Evolutionary conservation across 2,797 vertebrate species (phyloP).

Genomic region (Poecile montanus): DNA sequence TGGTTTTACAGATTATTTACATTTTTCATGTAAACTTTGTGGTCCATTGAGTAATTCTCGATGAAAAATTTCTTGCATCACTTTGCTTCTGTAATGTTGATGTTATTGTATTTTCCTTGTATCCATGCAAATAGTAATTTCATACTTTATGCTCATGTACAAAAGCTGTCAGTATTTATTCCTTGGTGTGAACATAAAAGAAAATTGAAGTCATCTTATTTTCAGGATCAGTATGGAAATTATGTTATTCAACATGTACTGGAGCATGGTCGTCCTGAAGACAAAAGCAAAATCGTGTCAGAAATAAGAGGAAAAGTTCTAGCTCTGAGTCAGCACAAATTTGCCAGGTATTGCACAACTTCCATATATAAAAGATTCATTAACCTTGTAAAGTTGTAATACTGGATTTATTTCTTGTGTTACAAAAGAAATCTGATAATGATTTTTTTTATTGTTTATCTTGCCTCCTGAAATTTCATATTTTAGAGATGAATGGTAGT

Average conservation of each 20-base stretch:
- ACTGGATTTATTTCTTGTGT: neutral
- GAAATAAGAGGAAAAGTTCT: conserved; percentile 97
- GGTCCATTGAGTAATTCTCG: neutral
- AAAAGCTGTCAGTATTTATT: neutral
- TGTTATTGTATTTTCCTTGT: neutral
- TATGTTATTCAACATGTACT: conserved; percentile 98
- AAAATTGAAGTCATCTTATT: conserved; percentile 51
- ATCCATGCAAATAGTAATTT: neutral
- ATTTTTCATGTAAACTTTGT: neutral
- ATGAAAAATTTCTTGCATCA: neutral
- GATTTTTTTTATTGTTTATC: neutral
- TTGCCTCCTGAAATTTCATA: neutral
- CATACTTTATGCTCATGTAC: neutral
- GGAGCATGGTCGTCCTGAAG: conserved; percentile 95
- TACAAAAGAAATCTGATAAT: neutral
- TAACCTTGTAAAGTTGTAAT: neutral
- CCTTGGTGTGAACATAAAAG: neutral
- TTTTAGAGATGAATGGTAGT: neutral
- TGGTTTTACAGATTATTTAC: neutral
- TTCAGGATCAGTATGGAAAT: conserved; percentile 97
- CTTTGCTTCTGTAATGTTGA: neutral
- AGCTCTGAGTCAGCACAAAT: conserved; percentile 96
- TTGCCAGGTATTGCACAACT: conserved; percentile 87
- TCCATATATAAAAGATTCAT: neutral
- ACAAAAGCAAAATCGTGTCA: conserved; percentile 98